Evolutionary conservation across 2,797 vertebrate genomes (phyloP), one percentile per base, ranked within the genome.

Genomic region (Sebastiscus tertius): DNA sequence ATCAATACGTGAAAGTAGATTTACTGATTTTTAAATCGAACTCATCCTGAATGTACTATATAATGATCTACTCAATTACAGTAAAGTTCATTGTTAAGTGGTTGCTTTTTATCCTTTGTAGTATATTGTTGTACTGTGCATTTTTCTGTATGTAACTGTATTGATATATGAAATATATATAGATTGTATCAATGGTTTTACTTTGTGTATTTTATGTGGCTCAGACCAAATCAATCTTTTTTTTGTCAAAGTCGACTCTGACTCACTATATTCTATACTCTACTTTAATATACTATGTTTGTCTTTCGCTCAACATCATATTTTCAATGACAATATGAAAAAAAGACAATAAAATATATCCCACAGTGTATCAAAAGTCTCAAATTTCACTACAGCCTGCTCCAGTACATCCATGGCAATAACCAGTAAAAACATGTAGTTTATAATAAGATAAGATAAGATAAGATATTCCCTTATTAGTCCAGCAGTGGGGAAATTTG

Each of bases 371-470:
- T 59, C 0, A 52, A 49, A 66, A 13, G 24, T 58, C 20, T 75
- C 46, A 49, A 49, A 49, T 46, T 24, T 22, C 24, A 18, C 16
- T 29, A 72, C 12, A n/a, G 6, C 4, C 8, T 67, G 36, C 7
- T 59, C 10, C 2, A 29, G 26, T 29, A 54, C 42, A 46, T 46
- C 1, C 16, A 46, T 46, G 42, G 42, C 42, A 46, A 52, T 52
- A 52, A n/a, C 18, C 18, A 52, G 4, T 22, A 0, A 20, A 52
- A 49, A 0, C 14, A n/a, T 54, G 49, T 54, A 0, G 8, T 54
- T 54, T 54, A 49, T 49, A 46, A 49, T 49, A 46, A 46, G 6
- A 34, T 36, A 36, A 11, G 10, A 36, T 36, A 36, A 11, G 10
- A 46, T 49, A 42, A 42, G 39, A 0, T 42, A 42, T 42, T 42